Conservation (phyloP, 2,888 invertebrate species). For the Habroteleia sp. region DNA sequence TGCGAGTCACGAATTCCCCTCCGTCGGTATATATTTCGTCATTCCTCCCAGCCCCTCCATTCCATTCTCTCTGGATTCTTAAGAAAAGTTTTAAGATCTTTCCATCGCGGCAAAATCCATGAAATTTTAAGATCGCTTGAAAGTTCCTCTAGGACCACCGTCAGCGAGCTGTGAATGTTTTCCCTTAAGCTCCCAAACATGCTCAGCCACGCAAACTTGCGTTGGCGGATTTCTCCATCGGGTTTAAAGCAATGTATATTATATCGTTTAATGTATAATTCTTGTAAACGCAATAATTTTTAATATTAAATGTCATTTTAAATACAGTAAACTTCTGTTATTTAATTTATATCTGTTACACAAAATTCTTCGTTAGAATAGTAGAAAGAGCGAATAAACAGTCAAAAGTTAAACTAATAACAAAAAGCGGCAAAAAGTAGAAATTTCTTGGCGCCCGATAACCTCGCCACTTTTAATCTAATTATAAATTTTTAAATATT, state of each 20-base stretch:
- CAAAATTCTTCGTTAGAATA: too few relatives aligned
- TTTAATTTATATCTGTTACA: too few relatives aligned
- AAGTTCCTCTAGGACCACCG: slow-evolving; percentile 59
- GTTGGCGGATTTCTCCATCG: slow-evolving; percentile 17
- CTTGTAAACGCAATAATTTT: slow-evolving; percentile 23
- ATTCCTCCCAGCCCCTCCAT: neutral
- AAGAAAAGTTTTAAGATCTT: slow-evolving; percentile 60
- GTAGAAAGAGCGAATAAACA: too few relatives aligned
- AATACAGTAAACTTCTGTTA: too few relatives aligned
- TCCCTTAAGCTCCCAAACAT: slow-evolving; percentile 53
- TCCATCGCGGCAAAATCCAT: slow-evolving; percentile 62
- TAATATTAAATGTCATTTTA: slow-evolving; percentile 1
- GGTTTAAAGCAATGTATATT: slow-evolving; percentile 37
- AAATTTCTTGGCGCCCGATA: too few relatives aligned
- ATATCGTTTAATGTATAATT: slow-evolving; percentile 19
- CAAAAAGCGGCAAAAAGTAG: too few relatives aligned
- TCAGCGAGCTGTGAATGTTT: slow-evolving; percentile 59
- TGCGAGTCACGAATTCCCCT: slow-evolving; percentile 22
- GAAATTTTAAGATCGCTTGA: slow-evolving; percentile 66
- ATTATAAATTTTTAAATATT: too few relatives aligned
- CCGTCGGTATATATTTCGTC: slow-evolving; percentile 8
- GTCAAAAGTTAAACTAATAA: too few relatives aligned
- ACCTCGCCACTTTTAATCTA: too few relatives aligned
- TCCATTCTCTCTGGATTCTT: slow-evolving; percentile 18
- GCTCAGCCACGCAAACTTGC: slow-evolving; percentile 11